These are phyloP conservation scores for Xenopus tropicalis DNA, from an alignment of 2,113 vertebrate genomes.

Conservation along the genomic window DNA sequence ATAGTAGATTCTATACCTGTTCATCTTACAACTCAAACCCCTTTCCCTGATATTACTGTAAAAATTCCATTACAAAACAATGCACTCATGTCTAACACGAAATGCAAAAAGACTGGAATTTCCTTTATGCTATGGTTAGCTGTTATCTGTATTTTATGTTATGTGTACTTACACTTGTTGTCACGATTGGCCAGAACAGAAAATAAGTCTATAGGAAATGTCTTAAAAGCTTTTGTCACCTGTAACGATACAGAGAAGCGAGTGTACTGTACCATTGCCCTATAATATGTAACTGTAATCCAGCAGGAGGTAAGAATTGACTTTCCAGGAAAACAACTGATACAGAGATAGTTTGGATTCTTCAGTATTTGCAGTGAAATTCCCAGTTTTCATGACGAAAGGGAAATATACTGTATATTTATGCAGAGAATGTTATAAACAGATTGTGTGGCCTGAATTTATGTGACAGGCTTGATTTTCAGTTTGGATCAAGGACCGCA, in stretches of 20 bases:
- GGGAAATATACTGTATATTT: conserved; percentile 1
- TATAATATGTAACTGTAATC: not conserved
- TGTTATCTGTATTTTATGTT: conserved; percentile 11
- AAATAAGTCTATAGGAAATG: too few relatives aligned
- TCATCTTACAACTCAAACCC: not conserved
- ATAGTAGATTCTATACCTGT: too few relatives aligned
- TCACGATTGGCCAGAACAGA: not conserved
- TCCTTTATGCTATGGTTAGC: conserved; percentile 19
- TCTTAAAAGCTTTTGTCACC: not conserved
- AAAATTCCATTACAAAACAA: conserved; percentile 13
- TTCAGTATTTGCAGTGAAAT: conserved; percentile 10
- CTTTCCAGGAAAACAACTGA: conserved; percentile 15
- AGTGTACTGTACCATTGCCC: not conserved
- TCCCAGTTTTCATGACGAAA: not conserved
- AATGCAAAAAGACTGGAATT: conserved; percentile 38
- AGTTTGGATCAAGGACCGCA: too few relatives aligned
- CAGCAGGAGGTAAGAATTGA: not conserved
- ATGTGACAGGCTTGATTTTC: too few relatives aligned
- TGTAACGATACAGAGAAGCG: not conserved
- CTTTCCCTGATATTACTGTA: not conserved
- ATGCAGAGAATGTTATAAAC: conserved; percentile 5
- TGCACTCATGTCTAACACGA: conserved; percentile 1
- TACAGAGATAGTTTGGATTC: not conserved
- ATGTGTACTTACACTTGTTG: conserved; percentile 8
- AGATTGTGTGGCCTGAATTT: not conserved